phyloP scores from a whole-genome alignment of 2,888 invertebrate species.

The Automeris io region DNA sequence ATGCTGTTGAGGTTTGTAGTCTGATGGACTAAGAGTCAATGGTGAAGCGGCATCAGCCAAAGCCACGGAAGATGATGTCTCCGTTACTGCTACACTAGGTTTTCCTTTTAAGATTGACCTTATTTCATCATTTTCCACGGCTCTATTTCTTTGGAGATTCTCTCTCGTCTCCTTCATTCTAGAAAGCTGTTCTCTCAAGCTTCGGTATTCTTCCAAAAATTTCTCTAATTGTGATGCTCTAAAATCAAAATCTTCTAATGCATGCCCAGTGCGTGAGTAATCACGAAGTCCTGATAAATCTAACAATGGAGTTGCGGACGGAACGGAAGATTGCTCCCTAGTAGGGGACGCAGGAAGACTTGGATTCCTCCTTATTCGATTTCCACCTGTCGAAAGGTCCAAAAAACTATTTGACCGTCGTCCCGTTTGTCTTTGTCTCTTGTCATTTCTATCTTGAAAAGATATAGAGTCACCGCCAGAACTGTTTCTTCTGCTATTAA shows the following conservation, averaged over 20 bases:
- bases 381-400: constrained; percentile 77
- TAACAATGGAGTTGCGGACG: constrained; percentile 79
- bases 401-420: constrained; percentile 83
- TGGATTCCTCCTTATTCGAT: constrained; percentile 65
- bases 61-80: constrained; percentile 62
- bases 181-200: constrained; percentile 85
- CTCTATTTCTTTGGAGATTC: constrained; percentile 72
- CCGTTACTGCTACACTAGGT: constrained; percentile 69
- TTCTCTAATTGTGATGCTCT: constrained; percentile 87
- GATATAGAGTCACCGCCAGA: constrained; percentile 81
- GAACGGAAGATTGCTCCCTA: constrained; percentile 59
- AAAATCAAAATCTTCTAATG: constrained; percentile 82
- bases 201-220: constrained; percentile 87
- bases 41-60: constrained; percentile 61
- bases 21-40: constrained; percentile 57
- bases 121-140: constrained; percentile 69
- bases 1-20: constrained; percentile 58
- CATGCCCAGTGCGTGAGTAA: constrained; percentile 58
- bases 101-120: constrained; percentile 77
- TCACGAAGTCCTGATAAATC: constrained; percentile 77
- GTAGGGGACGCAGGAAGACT: constrained; percentile 82
- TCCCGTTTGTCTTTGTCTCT: constrained; percentile 49
- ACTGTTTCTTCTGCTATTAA: constrained; percentile 84
- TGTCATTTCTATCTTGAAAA: constrained; percentile 55
- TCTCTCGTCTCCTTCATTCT: constrained; percentile 89